These are phyloP conservation scores for Calameuta filiformis DNA, from an alignment of 2,888 invertebrate genomes.

Conservation along the genomic window DNA sequence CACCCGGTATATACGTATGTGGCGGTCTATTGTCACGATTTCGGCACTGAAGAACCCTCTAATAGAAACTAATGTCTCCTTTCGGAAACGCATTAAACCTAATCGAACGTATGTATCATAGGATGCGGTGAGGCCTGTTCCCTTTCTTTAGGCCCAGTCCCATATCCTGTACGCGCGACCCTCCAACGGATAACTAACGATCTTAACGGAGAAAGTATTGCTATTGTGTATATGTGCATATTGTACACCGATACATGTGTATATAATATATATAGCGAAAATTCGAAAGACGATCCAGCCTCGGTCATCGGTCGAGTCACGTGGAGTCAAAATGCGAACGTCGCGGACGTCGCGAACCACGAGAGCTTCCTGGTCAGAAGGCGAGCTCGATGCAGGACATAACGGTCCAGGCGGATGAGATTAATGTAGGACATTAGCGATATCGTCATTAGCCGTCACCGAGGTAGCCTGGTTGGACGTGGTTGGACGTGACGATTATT, in stretches of 20 bases:
- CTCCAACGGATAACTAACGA: slow-evolving; percentile 4
- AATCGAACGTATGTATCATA: slow-evolving; percentile 1
- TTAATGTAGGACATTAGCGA: slow-evolving; percentile 12
- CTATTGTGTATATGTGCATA: background rate
- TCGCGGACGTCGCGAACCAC: no score
- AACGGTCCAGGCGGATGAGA: background rate
- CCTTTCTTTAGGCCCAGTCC: background rate
- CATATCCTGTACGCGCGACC: background rate
- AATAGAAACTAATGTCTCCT: slow-evolving; percentile 9
- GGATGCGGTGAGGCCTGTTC: background rate
- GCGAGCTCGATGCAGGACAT: background rate
- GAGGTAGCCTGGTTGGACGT: background rate
- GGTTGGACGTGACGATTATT: background rate
- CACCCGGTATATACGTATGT: no score
- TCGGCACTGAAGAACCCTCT: background rate
- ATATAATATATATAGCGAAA: no score
- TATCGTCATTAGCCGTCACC: slow-evolving; percentile 1
- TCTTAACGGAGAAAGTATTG: slow-evolving; percentile 5
- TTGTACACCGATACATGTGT: no score
- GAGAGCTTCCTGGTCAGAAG: no score
- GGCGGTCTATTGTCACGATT: no score
- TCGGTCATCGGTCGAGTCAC: no score
- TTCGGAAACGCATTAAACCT: slow-evolving; percentile 4
- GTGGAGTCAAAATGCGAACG: no score
- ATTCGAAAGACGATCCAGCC: no score